Base-by-base conservation (phyloP, 2,888 invertebrate species). In the Itoplectis maculator region DNA sequence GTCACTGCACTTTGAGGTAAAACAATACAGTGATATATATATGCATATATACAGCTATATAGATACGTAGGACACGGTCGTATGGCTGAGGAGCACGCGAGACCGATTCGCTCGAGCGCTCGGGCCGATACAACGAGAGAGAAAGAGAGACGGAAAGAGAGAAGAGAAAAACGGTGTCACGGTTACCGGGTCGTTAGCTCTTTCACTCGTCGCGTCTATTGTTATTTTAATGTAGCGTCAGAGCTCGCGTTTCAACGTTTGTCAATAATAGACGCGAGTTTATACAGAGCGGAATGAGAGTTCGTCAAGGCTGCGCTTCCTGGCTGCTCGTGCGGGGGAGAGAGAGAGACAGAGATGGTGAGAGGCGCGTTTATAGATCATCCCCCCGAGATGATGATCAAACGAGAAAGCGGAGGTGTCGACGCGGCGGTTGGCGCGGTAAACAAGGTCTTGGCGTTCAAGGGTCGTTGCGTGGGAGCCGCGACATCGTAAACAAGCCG, bases 141-240 rank as follows among this genome's bases (percentile, higher is more conserved):
- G 42, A 70, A 42, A 54, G 29, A 29, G n/a, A n/a, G n/a, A n/a
- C n/a, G n/a, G 13, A 4, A 40, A 51, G 13, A 37, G 40, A 69
- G 20, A 54, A 29, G 5, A 29, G 5, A 29, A 56, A 49, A 86
- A 82, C 29, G 29, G 72, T 84, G 85, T 84, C 85, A 83, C 80
- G 84, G 79, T 86, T 83, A 85, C 70, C 76, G 61, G 82, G 83
- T 81, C 85, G 74, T 70, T 56, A 23, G 59, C n/a, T 51, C 47
- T 79, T 75, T 37, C 68, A 35, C 68, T 70, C 51, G 29, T 42
- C 29, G n/a, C 23, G 54, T 42, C 35, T 8, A 42, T 70, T 42
- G 20, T 70, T 70, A 56, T 70, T 70, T 42, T n/a, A 54, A 70
- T 23, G 20, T 9, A 54, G 11, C 29, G 8, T 7, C 47, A 13